A percentile compares a stretch with the other conserved stretches of the same genome.
These are phyloP conservation scores for Anabas testudineus DNA, from an alignment of 2,797 vertebrate genomes.

Conservation along the genomic window DNA sequence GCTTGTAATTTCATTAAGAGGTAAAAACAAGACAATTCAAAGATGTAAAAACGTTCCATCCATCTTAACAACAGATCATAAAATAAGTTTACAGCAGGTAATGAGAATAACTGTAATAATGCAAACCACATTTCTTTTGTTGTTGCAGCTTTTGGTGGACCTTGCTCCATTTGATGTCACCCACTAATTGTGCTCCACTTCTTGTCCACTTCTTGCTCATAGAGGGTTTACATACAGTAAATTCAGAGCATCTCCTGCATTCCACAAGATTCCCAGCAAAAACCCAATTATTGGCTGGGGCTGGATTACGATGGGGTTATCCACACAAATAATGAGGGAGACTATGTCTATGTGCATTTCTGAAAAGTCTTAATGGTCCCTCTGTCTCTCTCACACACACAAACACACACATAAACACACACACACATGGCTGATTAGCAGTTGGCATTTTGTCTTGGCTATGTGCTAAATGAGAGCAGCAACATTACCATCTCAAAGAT, in stretches of 20 bases:
- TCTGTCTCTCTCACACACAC: conserved; percentile 14
- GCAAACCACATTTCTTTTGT: conserved; percentile 23
- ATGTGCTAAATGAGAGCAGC: conserved; percentile 74
- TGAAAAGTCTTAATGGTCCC: conserved; percentile 61
- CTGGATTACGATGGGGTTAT: conserved; percentile 55
- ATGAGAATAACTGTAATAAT: background rate
- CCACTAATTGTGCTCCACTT: conserved; percentile 36
- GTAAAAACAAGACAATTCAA: background rate
- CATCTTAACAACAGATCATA: background rate
- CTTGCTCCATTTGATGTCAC: conserved; percentile 15
- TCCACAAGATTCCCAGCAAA: conserved; percentile 55
- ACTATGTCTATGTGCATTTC: conserved; percentile 58
- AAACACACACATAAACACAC: background rate
- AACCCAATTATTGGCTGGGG: conserved; percentile 51
- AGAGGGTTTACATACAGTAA: conserved; percentile 40
- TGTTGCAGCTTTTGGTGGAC: conserved; percentile 25
- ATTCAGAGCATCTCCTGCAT: conserved; percentile 30
- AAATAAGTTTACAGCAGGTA: background rate
- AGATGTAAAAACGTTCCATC: background rate
- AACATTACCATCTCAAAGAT: conserved; percentile 82
- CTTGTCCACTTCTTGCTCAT: conserved; percentile 34
- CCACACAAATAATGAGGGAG: conserved; percentile 69
- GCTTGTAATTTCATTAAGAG: background rate
- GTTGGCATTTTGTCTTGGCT: conserved; percentile 78
- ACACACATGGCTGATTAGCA: conserved; percentile 73